phyloP scores from a whole-genome alignment of 2,888 invertebrate genomes.

The Euplagia quadripunctaria region DNA sequence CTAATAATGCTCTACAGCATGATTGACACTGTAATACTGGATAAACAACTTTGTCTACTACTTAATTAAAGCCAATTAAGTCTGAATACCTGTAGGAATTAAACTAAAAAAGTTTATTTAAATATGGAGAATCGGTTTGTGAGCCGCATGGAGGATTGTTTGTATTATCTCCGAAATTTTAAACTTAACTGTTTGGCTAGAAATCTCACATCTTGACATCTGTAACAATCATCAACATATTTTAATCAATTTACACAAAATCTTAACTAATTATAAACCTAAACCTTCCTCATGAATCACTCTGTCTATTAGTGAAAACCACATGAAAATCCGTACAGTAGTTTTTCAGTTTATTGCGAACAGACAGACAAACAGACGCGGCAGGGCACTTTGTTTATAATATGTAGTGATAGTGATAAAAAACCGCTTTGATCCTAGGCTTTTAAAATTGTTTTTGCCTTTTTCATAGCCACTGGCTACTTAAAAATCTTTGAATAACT shows the following conservation, averaged over 20 bases:
- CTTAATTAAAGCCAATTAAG: constrained; percentile 25
- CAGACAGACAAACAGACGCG: no score
- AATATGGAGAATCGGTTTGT: neutral
- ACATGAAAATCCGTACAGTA: no score
- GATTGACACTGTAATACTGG: constrained; percentile 6
- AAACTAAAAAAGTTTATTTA: constrained; percentile 31
- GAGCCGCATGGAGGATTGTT: neutral
- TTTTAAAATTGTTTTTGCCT: constrained; percentile 9
- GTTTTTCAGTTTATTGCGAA: no score
- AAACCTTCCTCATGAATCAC: no score
- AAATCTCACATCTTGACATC: constrained; percentile 23
- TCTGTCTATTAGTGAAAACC: no score
- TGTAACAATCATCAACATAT: no score
- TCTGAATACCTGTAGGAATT: constrained; percentile 41
- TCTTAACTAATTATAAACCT: no score
- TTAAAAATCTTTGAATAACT: constrained; percentile 4
- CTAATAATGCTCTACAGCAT: neutral
- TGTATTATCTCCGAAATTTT: constrained; percentile 47
- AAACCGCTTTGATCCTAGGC: constrained; percentile 18
- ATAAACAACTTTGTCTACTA: constrained; percentile 3
- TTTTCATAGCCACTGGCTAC: constrained; percentile 19
- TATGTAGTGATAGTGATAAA: no score
- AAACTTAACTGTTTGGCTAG: constrained; percentile 50
- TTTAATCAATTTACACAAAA: no score
- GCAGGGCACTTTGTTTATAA: no score